A percentile compares a stretch with the other conserved stretches of the same genome.
phyloP scores from a whole-genome alignment of 1,140 invertebrate genomes.

The Drosophila hydei region DNA sequence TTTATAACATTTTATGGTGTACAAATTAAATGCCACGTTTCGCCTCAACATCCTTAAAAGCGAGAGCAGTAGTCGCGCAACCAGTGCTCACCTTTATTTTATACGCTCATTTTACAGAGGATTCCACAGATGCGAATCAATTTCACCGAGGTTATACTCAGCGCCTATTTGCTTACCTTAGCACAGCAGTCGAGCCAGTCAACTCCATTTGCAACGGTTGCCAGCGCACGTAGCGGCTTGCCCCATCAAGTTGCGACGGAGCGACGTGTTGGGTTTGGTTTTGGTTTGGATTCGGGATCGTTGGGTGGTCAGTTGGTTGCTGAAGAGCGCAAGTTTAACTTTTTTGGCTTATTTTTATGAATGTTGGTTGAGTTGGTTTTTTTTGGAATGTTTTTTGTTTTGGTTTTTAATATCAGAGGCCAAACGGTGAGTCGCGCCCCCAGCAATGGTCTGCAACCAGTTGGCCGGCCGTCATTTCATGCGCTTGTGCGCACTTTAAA shows the following conservation, averaged over 20 bases:
- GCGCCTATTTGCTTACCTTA: constrained; percentile 58
- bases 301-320: constrained; percentile 57
- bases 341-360: constrained; percentile 67
- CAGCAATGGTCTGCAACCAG: constrained; percentile 19
- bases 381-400: constrained; percentile 11
- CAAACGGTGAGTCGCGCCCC: constrained; percentile 40
- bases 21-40: constrained; percentile 53
- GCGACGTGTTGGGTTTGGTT: constrained; percentile 5
- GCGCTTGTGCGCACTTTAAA: constrained; percentile 69
- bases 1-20: constrained; percentile 53
- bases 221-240: constrained; percentile 55
- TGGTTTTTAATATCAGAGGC: constrained; percentile 52
- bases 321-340: constrained; percentile 34
- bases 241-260: constrained; percentile 24
- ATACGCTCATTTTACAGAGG: constrained; percentile 12
- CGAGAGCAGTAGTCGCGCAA: neutral
- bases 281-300: neutral
- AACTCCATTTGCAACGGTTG: constrained; percentile 66
- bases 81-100: constrained; percentile 30
- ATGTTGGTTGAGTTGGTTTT: constrained; percentile 39
- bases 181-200: constrained; percentile 1
- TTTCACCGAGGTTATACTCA: constrained; percentile 16
- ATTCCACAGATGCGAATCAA: constrained; percentile 12
- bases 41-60: constrained; percentile 33
- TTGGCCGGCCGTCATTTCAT: constrained; percentile 21